Base-by-base conservation (phyloP, 37 sponge, comb jelly and placozoan species). In the Hexactinellida sp. region DNA sequence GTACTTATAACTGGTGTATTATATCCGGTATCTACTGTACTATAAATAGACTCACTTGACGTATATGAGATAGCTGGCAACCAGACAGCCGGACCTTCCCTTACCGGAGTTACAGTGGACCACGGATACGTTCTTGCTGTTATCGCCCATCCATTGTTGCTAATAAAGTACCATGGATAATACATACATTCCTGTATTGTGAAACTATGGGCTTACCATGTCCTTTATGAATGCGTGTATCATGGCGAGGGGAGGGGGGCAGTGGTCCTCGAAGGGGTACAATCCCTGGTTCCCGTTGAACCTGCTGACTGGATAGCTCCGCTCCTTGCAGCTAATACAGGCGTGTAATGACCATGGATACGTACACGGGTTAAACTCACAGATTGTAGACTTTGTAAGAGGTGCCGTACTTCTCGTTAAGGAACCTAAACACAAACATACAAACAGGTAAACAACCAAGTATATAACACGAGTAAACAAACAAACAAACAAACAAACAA, bases 21-120 rank as follows among this genome's bases (percentile, higher is more conserved):
- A 16, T 47, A 47, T 47, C 9, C 16, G 16, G 34, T 23, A 63
- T 28, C 83, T 84, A 83, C 5, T n/a, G n/a, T n/a, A n/a, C 41
- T 36, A 87, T 28, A 39, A 13, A 28, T 63, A 21, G 10, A 85
- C 87, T 47, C 38, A 90, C 90, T 71, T 86, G 85, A 52, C 38
- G 37, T 87, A 86, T 37, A 90, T 34, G 36, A 90, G 84, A 71
- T 90, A 90, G 30, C 55, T 0, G 34, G 83, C 83, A 24, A 90
- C 54, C 87, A 90, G 7, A 55, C 87, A 86, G 37, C 90, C 90
- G 1, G 90, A 83, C 36, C 90, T 55, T 0, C 90, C 90, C 84
- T 90, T 90, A 0, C 90, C 90, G 36, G 90, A 87, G 28, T 90
- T 90, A 37, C 90, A 90, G 87, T 90, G 90, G 76, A 90, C 85